Evolutionary conservation across 2,113 vertebrate genomes (phyloP).

Genomic region (Salvator merianae): DNA sequence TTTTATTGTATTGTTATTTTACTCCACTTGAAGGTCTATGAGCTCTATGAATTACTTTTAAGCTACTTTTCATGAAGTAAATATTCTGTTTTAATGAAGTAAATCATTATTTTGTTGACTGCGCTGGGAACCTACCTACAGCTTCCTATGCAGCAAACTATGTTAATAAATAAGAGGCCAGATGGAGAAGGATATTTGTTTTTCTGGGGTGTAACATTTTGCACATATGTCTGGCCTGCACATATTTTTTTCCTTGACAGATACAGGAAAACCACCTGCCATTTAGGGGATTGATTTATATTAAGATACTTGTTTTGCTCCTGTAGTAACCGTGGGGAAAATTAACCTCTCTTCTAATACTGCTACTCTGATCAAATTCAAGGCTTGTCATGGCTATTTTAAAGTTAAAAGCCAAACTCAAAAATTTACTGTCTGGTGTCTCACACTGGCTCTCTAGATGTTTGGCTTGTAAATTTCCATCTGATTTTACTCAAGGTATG

Average conservation of each 20-base stretch:
- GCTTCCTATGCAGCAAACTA: too few species aligned
- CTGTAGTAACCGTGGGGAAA: not conserved
- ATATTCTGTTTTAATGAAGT: too few species aligned
- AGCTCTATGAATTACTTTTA: not conserved
- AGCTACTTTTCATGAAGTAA: not conserved
- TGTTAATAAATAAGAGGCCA: too few species aligned
- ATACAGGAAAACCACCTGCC: too few species aligned
- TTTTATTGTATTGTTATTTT: not conserved
- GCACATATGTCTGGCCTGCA: too few species aligned
- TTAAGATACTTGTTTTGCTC: too few species aligned
- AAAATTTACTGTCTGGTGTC: not conserved
- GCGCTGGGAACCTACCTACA: too few species aligned
- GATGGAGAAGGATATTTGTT: too few species aligned
- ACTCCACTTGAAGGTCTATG: not conserved
- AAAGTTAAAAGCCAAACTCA: not conserved
- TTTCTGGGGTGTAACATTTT: too few species aligned
- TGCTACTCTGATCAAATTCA: not conserved
- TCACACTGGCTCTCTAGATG: not conserved
- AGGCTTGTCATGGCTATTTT: not conserved
- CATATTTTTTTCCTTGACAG: too few species aligned
- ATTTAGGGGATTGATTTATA: too few species aligned
- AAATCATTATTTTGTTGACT: too few species aligned
- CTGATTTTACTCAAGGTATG: not conserved
- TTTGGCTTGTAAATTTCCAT: not conserved
- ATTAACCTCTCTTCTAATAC: not conserved